Conservation (phyloP, 2,113 vertebrate genomes). For the Prietella phreatophila region DNA sequence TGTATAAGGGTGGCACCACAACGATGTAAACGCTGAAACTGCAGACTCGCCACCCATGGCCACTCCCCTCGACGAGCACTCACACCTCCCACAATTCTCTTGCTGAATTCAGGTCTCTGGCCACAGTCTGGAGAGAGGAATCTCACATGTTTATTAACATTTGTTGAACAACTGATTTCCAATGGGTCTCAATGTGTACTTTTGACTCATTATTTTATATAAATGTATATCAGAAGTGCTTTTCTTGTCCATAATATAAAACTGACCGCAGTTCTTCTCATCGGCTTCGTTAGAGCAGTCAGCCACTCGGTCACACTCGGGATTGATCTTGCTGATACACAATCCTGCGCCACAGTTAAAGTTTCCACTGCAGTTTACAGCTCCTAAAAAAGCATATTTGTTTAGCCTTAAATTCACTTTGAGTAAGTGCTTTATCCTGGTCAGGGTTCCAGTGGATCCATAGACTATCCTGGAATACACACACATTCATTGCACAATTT, state of each 20-base stretch:
- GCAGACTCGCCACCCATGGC: slow-evolving; percentile 93
- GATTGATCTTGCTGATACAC: slow-evolving; percentile 83
- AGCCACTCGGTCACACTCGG: slow-evolving; percentile 78
- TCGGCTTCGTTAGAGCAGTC: slow-evolving; percentile 81
- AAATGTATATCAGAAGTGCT: not conserved
- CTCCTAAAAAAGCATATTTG: slow-evolving; percentile 48
- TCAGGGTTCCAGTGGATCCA: not conserved
- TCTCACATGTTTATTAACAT: not conserved
- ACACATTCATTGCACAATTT: not conserved
- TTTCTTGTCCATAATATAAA: not conserved
- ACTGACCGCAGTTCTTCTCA: slow-evolving; percentile 78
- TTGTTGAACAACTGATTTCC: not conserved
- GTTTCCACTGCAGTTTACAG: slow-evolving; percentile 76
- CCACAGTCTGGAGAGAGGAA: slow-evolving; percentile 80
- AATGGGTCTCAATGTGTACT: not conserved
- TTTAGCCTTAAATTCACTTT: not conserved
- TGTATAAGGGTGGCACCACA: slow-evolving; percentile 91
- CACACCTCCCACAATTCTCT: slow-evolving; percentile 86
- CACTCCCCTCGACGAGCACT: slow-evolving; percentile 81
- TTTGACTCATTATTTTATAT: not conserved
- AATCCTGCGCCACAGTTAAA: slow-evolving; percentile 75
- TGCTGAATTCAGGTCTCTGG: slow-evolving; percentile 64
- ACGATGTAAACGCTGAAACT: slow-evolving; percentile 80
- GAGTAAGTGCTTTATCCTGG: not conserved
- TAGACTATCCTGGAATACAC: not conserved